These are phyloP conservation scores for Bombus affinis DNA, from an alignment of 1,140 invertebrate genomes.

Conservation along the genomic window DNA sequence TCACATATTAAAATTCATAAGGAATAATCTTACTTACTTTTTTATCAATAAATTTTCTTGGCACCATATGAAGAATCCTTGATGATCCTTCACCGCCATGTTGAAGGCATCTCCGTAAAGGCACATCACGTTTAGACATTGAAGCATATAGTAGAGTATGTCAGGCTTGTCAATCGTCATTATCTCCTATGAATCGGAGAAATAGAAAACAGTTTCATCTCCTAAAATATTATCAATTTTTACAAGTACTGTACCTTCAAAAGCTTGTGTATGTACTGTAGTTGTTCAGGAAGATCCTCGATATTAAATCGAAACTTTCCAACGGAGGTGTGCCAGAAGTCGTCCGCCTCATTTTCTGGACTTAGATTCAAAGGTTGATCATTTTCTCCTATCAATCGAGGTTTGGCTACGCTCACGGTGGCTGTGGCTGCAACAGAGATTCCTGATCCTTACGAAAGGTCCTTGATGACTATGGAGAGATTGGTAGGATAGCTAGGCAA, in stretches of 20 bases:
- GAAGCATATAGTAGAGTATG: conserved; percentile 95
- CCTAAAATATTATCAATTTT: too few species aligned
- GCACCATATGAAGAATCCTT: conserved; percentile 98
- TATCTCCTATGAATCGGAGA: conserved; percentile 86
- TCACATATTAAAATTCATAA: too few species aligned
- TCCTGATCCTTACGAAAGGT: neutral
- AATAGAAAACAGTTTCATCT: neutral
- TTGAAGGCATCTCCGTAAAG: conserved; percentile 96
- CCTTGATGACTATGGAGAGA: too few species aligned
- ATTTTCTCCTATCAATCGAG: conserved; percentile 87
- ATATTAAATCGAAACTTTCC: conserved; percentile 96
- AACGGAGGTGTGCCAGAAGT: conserved; percentile 95
- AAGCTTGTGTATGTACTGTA: conserved; percentile 96
- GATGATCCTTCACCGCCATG: conserved; percentile 93
- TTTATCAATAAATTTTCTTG: conserved; percentile 98
- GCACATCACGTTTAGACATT: conserved; percentile 95
- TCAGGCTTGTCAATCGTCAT: conserved; percentile 93
- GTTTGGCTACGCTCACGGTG: conserved; percentile 86
- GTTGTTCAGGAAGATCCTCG: conserved; percentile 94
- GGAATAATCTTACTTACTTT: conserved; percentile 86
- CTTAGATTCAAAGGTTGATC: conserved; percentile 86
- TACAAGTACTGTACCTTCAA: conserved; percentile 86
- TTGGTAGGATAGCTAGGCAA: neutral
- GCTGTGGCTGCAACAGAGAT: conserved; percentile 82
- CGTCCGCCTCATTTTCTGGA: conserved; percentile 87